A percentile compares a stretch with the other conserved stretches of the same genome.
Evolutionary conservation across 2,797 vertebrate genomes (phyloP).

Genomic region (Ammospiza maritima): DNA sequence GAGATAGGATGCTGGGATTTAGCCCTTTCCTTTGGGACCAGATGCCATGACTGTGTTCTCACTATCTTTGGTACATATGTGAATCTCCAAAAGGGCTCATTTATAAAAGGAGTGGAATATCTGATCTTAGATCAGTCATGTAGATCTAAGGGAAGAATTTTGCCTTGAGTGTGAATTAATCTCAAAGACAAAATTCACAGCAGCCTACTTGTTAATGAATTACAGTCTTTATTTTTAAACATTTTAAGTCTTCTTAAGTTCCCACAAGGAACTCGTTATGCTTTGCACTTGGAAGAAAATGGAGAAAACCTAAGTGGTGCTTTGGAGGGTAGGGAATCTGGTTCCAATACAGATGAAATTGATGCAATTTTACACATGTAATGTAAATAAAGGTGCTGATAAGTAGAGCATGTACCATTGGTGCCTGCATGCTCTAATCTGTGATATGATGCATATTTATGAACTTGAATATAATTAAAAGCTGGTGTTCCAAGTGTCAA

Average conservation of each 20-base stretch:
- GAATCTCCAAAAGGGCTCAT: not conserved
- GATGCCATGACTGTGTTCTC: not conserved
- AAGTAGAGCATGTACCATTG: not conserved
- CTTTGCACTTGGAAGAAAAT: constrained; percentile 53
- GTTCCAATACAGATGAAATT: not conserved
- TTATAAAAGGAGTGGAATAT: not conserved
- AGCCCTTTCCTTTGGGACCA: not conserved
- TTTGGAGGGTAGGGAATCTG: constrained; percentile 16
- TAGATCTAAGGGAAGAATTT: constrained; percentile 40
- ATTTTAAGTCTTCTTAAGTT: constrained; percentile 39
- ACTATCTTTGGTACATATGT: not conserved
- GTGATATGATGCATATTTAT: not conserved
- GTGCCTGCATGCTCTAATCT: not conserved
- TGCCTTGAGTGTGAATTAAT: constrained; percentile 43
- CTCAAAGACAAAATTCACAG: constrained; percentile 65
- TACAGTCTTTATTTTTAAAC: constrained; percentile 68
- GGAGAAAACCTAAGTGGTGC: constrained; percentile 26
- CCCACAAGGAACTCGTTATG: constrained; percentile 54
- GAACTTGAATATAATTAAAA: not conserved
- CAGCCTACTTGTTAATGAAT: constrained; percentile 65
- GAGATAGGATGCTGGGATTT: not conserved
- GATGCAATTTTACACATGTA: not conserved
- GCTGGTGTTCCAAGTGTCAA: not conserved
- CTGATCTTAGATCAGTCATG: constrained; percentile 37
- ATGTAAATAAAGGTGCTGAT: not conserved